These are phyloP conservation scores for Chouioia cunea DNA, from an alignment of 2,888 invertebrate species.

Conservation along the genomic window DNA sequence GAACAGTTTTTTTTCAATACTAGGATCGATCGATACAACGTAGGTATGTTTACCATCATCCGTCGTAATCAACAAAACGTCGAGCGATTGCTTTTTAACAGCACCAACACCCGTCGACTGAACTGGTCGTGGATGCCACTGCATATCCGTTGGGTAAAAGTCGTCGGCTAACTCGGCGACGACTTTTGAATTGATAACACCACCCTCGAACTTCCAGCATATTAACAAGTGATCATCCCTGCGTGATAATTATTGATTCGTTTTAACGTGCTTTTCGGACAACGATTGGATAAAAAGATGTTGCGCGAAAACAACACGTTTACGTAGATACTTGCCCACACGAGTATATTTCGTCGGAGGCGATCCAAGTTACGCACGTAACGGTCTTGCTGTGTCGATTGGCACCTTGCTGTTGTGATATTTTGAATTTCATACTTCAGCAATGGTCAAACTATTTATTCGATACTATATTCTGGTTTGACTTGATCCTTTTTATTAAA, in stretches of 20 bases:
- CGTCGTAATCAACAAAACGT: constrained; percentile 87
- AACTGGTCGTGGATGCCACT: constrained; percentile 84
- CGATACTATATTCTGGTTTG: no score
- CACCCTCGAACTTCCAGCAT: constrained; percentile 85
- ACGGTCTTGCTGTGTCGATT: constrained; percentile 84
- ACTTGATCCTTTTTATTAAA: no score
- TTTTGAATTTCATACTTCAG: constrained; percentile 62
- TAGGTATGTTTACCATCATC: constrained; percentile 93
- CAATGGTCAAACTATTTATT: neutral
- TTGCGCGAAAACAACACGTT: neutral
- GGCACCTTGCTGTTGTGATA: constrained; percentile 76
- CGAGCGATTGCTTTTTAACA: constrained; percentile 76
- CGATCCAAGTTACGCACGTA: constrained; percentile 93
- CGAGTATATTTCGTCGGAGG: constrained; percentile 92
- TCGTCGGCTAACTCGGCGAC: constrained; percentile 85
- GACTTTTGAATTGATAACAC: constrained; percentile 80
- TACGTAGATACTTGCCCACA: constrained; percentile 76
- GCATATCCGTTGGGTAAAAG: constrained; percentile 90
- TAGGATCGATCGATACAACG: neutral
- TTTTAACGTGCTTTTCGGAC: no score
- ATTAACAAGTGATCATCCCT: constrained; percentile 94
- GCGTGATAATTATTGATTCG: constrained; percentile 38
- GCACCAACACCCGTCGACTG: constrained; percentile 60
- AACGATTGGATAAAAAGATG: constrained; percentile 10
- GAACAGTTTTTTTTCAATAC: constrained; percentile 38